phyloP scores from a whole-genome alignment of 2,888 invertebrate species.

The Scaeva pyrastri region DNA sequence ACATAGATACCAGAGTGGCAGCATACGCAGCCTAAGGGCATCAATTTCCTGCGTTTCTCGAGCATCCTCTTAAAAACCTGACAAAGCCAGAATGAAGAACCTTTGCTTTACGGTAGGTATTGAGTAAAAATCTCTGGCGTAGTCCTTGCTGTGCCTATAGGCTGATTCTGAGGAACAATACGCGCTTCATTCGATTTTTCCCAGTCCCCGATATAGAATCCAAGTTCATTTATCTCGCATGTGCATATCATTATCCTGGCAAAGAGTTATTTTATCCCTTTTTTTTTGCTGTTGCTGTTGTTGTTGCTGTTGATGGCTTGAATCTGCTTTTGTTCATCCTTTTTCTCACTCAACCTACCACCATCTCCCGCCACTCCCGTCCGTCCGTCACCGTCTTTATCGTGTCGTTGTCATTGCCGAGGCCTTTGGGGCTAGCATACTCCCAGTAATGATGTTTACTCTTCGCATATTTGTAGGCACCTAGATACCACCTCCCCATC shows the following conservation, averaged over 20 bases:
- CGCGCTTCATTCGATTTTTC: slow-evolving; percentile 66
- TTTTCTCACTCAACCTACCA: slow-evolving; percentile 35
- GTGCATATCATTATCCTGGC: slow-evolving; percentile 65
- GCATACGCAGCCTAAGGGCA: slow-evolving; percentile 47
- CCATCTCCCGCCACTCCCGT: too few relatives aligned
- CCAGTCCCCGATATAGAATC: not conserved
- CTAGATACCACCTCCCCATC: too few relatives aligned
- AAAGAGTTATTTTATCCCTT: slow-evolving; percentile 62
- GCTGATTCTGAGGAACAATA: slow-evolving; percentile 44
- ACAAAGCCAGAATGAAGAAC: slow-evolving; percentile 42
- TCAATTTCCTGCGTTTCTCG: slow-evolving; percentile 66
- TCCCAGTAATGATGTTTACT: slow-evolving; percentile 69
- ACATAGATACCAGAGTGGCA: too few relatives aligned
- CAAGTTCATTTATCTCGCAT: slow-evolving; percentile 69
- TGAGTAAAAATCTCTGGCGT: not conserved
- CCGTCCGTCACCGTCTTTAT: not conserved
- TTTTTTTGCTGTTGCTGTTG: slow-evolving; percentile 15
- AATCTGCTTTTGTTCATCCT: slow-evolving; percentile 39
- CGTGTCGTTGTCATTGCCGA: slow-evolving; percentile 41
- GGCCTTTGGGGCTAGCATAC: slow-evolving; percentile 54
- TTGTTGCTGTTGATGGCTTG: slow-evolving; percentile 1
- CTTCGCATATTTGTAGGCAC: slow-evolving; percentile 23
- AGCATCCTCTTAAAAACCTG: slow-evolving; percentile 46
- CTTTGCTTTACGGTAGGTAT: slow-evolving; percentile 15
- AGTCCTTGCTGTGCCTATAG: slow-evolving; percentile 36